A percentile compares a stretch with the other conserved stretches of the same genome.
Conservation (phyloP, 2,888 invertebrate genomes). For the Laspeyria flexula region DNA sequence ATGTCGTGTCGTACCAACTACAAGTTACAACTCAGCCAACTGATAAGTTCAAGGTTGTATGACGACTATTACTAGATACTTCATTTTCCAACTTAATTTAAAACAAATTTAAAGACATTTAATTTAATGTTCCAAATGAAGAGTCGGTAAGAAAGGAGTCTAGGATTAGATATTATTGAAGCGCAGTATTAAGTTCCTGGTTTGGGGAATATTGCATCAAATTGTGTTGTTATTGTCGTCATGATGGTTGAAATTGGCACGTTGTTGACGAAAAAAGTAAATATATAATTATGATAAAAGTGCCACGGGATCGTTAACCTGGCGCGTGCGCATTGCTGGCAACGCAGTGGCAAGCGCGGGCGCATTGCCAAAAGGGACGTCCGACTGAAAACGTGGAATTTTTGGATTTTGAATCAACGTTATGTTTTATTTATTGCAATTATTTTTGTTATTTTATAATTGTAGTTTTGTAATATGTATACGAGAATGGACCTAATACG, state of each 20-base stretch:
- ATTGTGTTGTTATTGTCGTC: slow-evolving; percentile 6
- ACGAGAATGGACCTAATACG: too few relatives aligned
- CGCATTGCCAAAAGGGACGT: slow-evolving; percentile 1
- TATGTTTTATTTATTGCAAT: background rate
- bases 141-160: too few relatives aligned
- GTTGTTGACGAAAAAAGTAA: slow-evolving; percentile 9
- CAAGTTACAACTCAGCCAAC: slow-evolving; percentile 2
- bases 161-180: too few relatives aligned
- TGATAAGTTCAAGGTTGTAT: slow-evolving; percentile 27
- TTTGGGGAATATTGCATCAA: too few relatives aligned
- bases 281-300: slow-evolving; percentile 6
- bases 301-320: slow-evolving; percentile 24
- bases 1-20: background rate
- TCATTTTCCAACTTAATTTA: background rate
- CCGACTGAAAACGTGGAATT: background rate
- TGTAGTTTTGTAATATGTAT: too few relatives aligned
- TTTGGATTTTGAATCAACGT: background rate
- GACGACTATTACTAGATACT: background rate
- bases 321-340: slow-evolving; percentile 1
- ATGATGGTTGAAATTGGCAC: slow-evolving; percentile 21
- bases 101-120: background rate
- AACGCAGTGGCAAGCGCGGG: background rate
- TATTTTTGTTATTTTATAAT: background rate
- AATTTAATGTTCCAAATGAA: too few relatives aligned
- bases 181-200: too few relatives aligned